Percentiles rank a stretch among this genome's conserved stretches.
Evolutionary conservation across 2,113 vertebrate genomes (phyloP).

Genomic region (Paralichthys olivaceus): DNA sequence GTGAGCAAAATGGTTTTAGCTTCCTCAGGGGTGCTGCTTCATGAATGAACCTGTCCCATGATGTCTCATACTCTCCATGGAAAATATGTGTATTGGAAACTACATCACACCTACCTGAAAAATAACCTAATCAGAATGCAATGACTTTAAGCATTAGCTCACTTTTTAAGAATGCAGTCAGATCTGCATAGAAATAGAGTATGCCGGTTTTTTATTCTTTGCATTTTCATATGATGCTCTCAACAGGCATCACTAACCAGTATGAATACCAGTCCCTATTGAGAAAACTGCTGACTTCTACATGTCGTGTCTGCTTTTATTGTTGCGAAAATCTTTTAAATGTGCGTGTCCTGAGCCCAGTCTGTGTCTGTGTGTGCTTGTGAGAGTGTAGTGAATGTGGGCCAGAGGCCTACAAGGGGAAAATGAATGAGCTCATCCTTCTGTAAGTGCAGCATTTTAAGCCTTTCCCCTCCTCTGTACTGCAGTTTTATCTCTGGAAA

Average conservation of each 20-base stretch:
- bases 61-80: not conserved
- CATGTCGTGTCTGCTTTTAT: constrained; percentile 16
- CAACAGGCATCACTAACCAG: not conserved
- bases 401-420: constrained; percentile 57
- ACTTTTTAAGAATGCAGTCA: not conserved
- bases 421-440: constrained; percentile 66
- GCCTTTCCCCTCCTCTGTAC: constrained; percentile 59
- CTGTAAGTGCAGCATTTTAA: constrained; percentile 50
- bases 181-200: no score
- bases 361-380: constrained; percentile 19
- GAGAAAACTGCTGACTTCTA: not conserved
- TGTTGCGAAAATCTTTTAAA: constrained; percentile 43
- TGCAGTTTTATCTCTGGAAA: constrained; percentile 72
- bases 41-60: constrained; percentile 18
- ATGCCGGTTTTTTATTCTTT: not conserved
- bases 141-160: not conserved
- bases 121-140: not conserved
- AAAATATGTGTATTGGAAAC: not conserved
- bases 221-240: not conserved
- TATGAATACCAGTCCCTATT: not conserved
- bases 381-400: constrained; percentile 43
- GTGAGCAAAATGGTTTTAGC: not conserved
- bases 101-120: not conserved
- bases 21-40: constrained; percentile 10
- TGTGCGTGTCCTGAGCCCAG: constrained; percentile 31